Percentiles rank a stretch among this genome's conserved stretches.
Evolutionary conservation across 2,113 vertebrate species (phyloP).

Genomic region (Candoia aspera): DNA sequence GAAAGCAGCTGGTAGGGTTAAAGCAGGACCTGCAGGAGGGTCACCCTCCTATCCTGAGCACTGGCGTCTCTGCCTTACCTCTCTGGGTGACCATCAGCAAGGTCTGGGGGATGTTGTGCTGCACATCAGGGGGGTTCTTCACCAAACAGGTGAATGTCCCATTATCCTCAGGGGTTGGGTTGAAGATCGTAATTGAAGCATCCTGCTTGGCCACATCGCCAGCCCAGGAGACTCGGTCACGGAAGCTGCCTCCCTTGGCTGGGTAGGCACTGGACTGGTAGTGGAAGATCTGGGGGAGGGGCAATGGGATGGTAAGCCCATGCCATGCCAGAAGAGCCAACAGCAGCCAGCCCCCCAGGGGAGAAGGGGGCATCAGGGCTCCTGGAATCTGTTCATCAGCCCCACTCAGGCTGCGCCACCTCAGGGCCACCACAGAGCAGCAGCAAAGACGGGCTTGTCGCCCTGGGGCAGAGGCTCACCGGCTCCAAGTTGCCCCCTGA

Average conservation of each 20-base stretch:
- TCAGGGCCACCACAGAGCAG: neutral
- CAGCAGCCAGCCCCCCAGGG: neutral
- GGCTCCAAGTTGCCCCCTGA: conserved; percentile 74
- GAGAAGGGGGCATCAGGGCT: neutral
- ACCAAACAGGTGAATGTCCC: conserved; percentile 90
- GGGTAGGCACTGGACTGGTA: conserved; percentile 81
- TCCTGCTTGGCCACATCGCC: conserved; percentile 79
- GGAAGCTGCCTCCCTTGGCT: conserved; percentile 74
- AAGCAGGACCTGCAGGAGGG: neutral
- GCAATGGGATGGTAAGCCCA: accelerated
- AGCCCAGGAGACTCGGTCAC: conserved; percentile 80
- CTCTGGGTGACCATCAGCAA: conserved; percentile 80
- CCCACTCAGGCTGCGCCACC: neutral
- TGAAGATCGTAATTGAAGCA: conserved; percentile 82
- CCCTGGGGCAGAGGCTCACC: conserved; percentile 59
- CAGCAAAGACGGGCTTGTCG: neutral
- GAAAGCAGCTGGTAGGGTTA: neutral
- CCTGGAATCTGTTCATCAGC: neutral
- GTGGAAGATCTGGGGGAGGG: conserved; percentile 83
- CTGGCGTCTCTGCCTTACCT: conserved; percentile 66
- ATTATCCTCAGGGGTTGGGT: conserved; percentile 79
- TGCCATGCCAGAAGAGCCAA: neutral
- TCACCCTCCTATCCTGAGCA: neutral
- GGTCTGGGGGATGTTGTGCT: conserved; percentile 81
- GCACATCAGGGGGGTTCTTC: conserved; percentile 91